Evolutionary conservation across 2,797 vertebrate species (phyloP), one percentile per base, ranked within the genome.

Genomic region (Hydrophis major): DNA sequence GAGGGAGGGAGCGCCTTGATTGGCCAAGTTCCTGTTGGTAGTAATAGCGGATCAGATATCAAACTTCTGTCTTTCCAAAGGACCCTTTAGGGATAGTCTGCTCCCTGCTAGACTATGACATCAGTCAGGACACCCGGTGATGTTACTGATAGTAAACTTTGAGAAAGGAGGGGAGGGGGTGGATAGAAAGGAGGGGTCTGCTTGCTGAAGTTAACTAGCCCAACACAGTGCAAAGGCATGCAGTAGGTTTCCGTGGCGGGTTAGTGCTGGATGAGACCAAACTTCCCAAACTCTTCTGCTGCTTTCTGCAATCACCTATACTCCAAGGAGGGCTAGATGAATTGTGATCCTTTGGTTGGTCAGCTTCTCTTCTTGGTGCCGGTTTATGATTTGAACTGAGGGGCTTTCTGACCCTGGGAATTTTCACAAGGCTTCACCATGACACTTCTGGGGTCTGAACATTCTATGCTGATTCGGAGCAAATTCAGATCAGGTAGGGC

Each of bases 401-500:
- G 97, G 98, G 95, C 96, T 28, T 91, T 96, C 97, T 98, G 97
- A 98, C 97, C 96, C 97, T 98, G 98, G 98, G 98, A 97, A 97
- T 97, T 97, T 97, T 98, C 97, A 96, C 91, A 95, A 97, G 97
- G 92, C 98, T 98, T 97, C 98, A 98, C 95, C 98, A 99, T 99
- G 99, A 99, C 99, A 97, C 99, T 99, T 94, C 98, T 99, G 98
- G 99, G 99, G 97, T 99, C 99, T 96, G 99, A 99, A 96, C 99
- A 99, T 97, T 99, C 99, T 95, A 98, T 99, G 97, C 98, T 99
- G 98, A 99, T 99, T 97, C 98, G 99, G 98, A 99, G 98, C 98
- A 99, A 99, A 98, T 99, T 99, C 97, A 98, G 99, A 99, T 99
- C 99, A 99, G 99, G 99, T 99, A 98, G 99, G 99, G 97, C 93